Percentiles rank a stretch among this genome's conserved stretches.
Evolutionary conservation across 2,888 invertebrate species (phyloP).

Genomic region (Argyresthia goedartella): DNA sequence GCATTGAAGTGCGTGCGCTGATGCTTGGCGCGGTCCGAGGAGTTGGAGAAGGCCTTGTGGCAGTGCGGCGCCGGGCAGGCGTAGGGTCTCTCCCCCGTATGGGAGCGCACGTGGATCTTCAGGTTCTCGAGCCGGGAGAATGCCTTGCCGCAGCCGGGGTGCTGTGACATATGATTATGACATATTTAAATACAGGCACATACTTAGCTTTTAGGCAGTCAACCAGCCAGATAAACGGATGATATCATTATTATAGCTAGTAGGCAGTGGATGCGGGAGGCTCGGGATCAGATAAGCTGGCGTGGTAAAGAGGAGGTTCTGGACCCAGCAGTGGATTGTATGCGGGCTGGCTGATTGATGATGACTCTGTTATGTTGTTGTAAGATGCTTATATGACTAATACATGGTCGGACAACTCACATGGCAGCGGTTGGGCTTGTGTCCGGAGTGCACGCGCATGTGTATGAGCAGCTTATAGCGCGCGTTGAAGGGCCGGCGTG

Average conservation of each 20-base stretch:
- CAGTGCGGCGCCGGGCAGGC: slow-evolving; percentile 94
- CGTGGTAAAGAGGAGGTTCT: neutral
- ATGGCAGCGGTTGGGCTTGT: slow-evolving; percentile 97
- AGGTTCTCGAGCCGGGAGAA: slow-evolving; percentile 97
- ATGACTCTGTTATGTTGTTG: no score
- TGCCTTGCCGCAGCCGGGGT: slow-evolving; percentile 93
- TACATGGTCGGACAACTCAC: slow-evolving; percentile 73
- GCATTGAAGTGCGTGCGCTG: slow-evolving; percentile 98
- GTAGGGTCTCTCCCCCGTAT: slow-evolving; percentile 97
- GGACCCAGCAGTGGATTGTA: no score
- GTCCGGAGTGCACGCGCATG: slow-evolving; percentile 97
- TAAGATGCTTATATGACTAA: no score
- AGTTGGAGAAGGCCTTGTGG: slow-evolving; percentile 97
- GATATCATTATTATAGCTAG: no score
- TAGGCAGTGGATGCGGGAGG: no score
- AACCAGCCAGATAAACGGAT: no score
- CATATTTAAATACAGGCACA: no score
- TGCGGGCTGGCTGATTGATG: no score
- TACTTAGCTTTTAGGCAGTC: no score
- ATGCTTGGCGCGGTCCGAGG: slow-evolving; percentile 98
- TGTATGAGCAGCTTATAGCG: slow-evolving; percentile 97
- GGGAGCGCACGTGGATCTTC: slow-evolving; percentile 96
- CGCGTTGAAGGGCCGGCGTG: slow-evolving; percentile 94
- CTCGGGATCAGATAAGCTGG: neutral
- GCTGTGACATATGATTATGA: no score